A percentile compares a stretch with the other conserved stretches of the same genome.
phyloP scores from a whole-genome alignment of 1,140 invertebrate species.

The Drosophila murphyi region DNA sequence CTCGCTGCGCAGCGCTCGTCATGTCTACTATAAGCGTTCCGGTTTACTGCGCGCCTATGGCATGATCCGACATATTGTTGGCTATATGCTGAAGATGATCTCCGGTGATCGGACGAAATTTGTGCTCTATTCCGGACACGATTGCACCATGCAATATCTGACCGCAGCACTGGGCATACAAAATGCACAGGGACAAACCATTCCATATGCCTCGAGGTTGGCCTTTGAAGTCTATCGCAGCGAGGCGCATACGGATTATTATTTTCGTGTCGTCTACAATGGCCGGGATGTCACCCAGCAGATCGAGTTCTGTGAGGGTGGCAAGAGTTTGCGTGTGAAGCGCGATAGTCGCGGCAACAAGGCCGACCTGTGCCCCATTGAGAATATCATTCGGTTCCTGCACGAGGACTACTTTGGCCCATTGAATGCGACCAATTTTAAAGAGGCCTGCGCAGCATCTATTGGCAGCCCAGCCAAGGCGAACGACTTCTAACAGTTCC shows the following conservation, averaged over 20 bases:
- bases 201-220: constrained; percentile 92
- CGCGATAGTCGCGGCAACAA: constrained; percentile 85
- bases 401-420: constrained; percentile 93
- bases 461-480: constrained; percentile 71
- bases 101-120: constrained; percentile 91
- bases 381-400: constrained; percentile 92
- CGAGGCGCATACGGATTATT: constrained; percentile 86
- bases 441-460: constrained; percentile 89
- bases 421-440: constrained; percentile 93
- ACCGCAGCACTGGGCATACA: constrained; percentile 90
- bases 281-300: constrained; percentile 93
- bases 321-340: constrained; percentile 85
- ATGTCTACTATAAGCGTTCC: constrained; percentile 87
- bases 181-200: constrained; percentile 84
- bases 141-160: constrained; percentile 94
- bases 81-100: constrained; percentile 91
- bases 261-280: constrained; percentile 93
- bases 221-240: constrained; percentile 92
- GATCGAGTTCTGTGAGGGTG: constrained; percentile 91
- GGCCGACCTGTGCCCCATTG: constrained; percentile 91
- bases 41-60: constrained; percentile 91
- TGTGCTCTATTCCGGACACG: constrained; percentile 95
- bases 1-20: constrained; percentile 88
- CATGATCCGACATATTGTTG: constrained; percentile 90
- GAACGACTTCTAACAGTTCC: constrained; percentile 67